A percentile compares a stretch with the other conserved stretches of the same genome.
phyloP scores from a whole-genome alignment of 1,140 invertebrate genomes.

The Wasmannia auropunctata region DNA sequence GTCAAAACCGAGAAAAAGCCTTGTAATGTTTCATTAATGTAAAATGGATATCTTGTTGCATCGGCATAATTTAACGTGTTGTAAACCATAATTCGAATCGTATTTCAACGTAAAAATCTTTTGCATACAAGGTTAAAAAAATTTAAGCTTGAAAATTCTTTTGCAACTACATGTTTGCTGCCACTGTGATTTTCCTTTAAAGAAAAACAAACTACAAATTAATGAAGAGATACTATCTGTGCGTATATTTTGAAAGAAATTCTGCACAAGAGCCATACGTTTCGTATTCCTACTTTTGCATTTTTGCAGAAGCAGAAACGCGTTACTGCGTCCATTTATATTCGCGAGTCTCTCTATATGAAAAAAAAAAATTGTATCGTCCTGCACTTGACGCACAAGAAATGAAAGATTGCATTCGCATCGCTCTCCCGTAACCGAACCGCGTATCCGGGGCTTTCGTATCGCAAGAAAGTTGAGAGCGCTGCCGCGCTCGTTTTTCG shows the following conservation, averaged over 20 bases:
- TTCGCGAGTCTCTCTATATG: not conserved
- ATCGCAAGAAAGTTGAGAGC: conserved; percentile 25
- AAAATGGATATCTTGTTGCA: not conserved
- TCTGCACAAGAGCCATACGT: not conserved
- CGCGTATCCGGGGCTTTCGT: not conserved
- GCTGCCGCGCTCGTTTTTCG: not conserved
- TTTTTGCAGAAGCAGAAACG: not conserved
- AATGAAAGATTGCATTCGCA: conserved; percentile 13
- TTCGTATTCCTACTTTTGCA: not conserved
- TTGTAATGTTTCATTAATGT: not conserved
- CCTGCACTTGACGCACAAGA: not conserved
- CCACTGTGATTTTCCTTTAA: not conserved
- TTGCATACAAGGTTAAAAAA: not conserved
- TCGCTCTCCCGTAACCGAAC: conserved; percentile 4
- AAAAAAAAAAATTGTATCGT: conserved; percentile 20
- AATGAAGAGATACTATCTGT: not conserved
- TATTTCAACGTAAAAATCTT: not conserved
- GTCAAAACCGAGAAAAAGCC: not conserved
- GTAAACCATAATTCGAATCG: not conserved
- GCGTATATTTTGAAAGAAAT: not conserved
- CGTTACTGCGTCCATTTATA: not conserved
- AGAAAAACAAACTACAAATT: not conserved
- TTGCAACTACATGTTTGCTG: not conserved
- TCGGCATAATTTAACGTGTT: not conserved
- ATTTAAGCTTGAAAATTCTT: not conserved